Evolutionary conservation across 2,888 invertebrate species (phyloP).

Genomic region (Julus scanicus): DNA sequence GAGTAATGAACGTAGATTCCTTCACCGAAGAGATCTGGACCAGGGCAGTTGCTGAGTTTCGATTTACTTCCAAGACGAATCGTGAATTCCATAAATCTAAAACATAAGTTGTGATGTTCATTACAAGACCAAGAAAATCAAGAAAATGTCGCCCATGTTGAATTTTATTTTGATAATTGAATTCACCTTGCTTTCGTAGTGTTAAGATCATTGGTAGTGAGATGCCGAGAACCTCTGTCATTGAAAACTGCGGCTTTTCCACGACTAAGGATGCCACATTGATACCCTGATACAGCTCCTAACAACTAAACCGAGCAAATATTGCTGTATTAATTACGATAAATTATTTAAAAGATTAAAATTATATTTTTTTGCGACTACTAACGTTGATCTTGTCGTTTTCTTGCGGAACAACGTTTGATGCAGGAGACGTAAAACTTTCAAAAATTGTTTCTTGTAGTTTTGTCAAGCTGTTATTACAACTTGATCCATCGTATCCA

Average conservation of each 20-base stretch:
- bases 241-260: constrained; percentile 66
- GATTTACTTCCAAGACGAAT: constrained; percentile 66
- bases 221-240: constrained; percentile 62
- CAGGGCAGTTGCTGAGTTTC: constrained; percentile 64
- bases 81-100: constrained; percentile 65
- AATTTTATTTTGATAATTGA: neutral
- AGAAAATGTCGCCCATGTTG: neutral
- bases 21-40: constrained; percentile 64
- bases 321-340: neutral
- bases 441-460: constrained; percentile 61
- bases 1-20: constrained; percentile 65
- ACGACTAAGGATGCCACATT: constrained; percentile 65
- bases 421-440: constrained; percentile 56
- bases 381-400: neutral
- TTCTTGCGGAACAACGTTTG: neutral
- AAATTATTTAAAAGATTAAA: neutral
- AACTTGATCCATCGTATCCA: constrained; percentile 64
- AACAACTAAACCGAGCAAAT: constrained; percentile 59
- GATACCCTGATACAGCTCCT: constrained; percentile 64
- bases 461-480: constrained; percentile 62
- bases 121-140: neutral
- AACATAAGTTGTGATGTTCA: too few relatives aligned
- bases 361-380: neutral
- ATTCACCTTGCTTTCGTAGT: constrained; percentile 64
- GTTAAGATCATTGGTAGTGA: constrained; percentile 65